Evolutionary conservation across 2,888 invertebrate species (phyloP).

Genomic region (Oligia strigilis): DNA sequence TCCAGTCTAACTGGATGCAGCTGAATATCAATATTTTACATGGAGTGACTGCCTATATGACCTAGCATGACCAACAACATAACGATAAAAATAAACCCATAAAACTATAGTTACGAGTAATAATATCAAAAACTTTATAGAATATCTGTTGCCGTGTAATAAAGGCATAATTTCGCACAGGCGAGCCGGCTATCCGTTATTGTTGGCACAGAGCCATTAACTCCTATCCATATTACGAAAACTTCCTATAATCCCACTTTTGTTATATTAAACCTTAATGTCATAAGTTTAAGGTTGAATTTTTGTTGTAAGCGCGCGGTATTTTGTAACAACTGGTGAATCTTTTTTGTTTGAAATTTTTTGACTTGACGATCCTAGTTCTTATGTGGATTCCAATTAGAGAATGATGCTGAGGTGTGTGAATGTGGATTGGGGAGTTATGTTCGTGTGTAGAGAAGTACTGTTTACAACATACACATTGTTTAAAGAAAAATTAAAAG

Average conservation of each 20-base stretch:
- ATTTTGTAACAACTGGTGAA: constrained; percentile 62
- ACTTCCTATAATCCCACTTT: constrained; percentile 74
- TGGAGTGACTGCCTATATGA: neutral
- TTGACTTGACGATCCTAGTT: constrained; percentile 41
- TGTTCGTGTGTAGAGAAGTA: neutral
- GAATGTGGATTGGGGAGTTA: neutral
- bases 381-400: constrained; percentile 47
- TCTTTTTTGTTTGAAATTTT: constrained; percentile 64
- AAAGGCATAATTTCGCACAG: constrained; percentile 74
- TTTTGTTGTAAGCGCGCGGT: constrained; percentile 46
- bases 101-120: constrained; percentile 39
- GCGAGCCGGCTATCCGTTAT: constrained; percentile 74
- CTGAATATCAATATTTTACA: neutral
- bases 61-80: neutral
- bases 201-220: constrained; percentile 82
- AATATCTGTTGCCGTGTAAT: constrained; percentile 71
- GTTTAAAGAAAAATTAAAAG: too few relatives aligned
- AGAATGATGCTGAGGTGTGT: constrained; percentile 25
- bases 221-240: constrained; percentile 81
- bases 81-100: constrained; percentile 42
- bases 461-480: too few relatives aligned
- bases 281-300: constrained; percentile 67
- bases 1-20: too few relatives aligned
- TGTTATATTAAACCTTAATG: constrained; percentile 76
- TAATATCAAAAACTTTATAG: constrained; percentile 55